phyloP scores from a whole-genome alignment of 2,888 invertebrate genomes.

The Noctua fimbriata region DNA sequence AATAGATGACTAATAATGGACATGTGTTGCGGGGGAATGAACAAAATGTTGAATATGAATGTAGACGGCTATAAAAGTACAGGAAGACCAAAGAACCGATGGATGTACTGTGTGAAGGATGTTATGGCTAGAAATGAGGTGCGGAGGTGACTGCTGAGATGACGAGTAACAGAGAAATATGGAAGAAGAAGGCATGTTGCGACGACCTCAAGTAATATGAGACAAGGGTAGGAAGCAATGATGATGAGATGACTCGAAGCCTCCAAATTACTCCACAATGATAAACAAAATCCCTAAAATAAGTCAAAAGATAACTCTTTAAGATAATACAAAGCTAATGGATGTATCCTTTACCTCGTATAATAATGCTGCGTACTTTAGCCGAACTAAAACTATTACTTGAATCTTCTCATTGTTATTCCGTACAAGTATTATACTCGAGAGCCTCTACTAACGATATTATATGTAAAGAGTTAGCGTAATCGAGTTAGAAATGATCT shows the following conservation, averaged over 20 bases:
- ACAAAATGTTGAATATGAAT: no score
- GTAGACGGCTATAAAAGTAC: no score
- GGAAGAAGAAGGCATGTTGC: neutral
- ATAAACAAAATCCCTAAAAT: neutral
- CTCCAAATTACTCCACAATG: neutral
- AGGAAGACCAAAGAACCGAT: no score
- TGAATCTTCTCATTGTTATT: constrained; percentile 50
- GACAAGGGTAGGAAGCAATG: neutral
- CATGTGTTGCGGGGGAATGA: no score
- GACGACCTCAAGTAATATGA: neutral
- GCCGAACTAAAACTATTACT: constrained; percentile 21
- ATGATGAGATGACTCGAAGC: neutral
- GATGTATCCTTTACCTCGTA: neutral
- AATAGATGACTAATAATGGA: neutral
- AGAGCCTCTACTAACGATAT: constrained; percentile 37
- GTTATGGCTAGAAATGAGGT: no score
- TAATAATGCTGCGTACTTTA: constrained; percentile 8
- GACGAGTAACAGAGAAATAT: no score
- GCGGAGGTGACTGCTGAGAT: no score
- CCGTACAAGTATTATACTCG: constrained; percentile 32
- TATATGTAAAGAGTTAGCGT: constrained; percentile 19
- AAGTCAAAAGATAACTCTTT: neutral
- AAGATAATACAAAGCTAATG: neutral
- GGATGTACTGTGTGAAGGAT: no score
- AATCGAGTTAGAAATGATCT: constrained; percentile 40